Evolutionary conservation across 2,888 invertebrate species (phyloP).

Genomic region (Notodonta ziczac): DNA sequence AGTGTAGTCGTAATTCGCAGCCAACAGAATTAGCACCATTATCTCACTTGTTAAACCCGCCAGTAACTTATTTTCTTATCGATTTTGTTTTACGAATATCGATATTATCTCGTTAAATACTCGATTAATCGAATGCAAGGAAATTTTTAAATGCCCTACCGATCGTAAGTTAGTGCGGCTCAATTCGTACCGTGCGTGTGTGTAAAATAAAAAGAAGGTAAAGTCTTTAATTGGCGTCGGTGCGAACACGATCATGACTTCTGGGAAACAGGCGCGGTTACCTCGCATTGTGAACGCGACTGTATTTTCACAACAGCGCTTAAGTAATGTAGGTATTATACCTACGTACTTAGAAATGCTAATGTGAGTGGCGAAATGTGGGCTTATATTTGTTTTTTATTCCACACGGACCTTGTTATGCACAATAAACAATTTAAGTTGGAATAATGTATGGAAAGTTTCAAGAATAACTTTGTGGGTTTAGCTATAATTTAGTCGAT

Average conservation of each 20-base stretch:
- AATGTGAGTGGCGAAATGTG: too few species aligned
- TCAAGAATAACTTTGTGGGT: too few species aligned
- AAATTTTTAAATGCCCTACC: conserved; percentile 39
- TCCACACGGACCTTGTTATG: too few species aligned
- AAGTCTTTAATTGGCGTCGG: conserved; percentile 66
- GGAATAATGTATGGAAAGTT: too few species aligned
- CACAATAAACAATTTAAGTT: too few species aligned
- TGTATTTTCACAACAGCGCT: conserved; percentile 20
- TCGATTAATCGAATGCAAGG: conserved; percentile 25
- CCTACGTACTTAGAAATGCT: too few species aligned
- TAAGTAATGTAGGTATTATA: neutral
- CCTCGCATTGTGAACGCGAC: conserved; percentile 32
- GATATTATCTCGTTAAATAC: conserved; percentile 17
- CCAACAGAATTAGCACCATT: too few species aligned
- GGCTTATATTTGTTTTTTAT: too few species aligned
- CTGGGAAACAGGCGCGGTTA: conserved; percentile 46
- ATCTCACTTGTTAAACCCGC: too few species aligned
- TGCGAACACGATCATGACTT: conserved; percentile 51
- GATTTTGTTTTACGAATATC: conserved; percentile 16
- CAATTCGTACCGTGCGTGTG: conserved; percentile 43
- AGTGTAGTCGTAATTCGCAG: too few species aligned
- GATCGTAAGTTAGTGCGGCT: conserved; percentile 40
- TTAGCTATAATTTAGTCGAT: too few species aligned
- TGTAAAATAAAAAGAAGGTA: conserved; percentile 53
- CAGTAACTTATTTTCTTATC: neutral